Evolutionary conservation across 2,888 invertebrate species (phyloP).

Genomic region (Drosophila infuscata): DNA sequence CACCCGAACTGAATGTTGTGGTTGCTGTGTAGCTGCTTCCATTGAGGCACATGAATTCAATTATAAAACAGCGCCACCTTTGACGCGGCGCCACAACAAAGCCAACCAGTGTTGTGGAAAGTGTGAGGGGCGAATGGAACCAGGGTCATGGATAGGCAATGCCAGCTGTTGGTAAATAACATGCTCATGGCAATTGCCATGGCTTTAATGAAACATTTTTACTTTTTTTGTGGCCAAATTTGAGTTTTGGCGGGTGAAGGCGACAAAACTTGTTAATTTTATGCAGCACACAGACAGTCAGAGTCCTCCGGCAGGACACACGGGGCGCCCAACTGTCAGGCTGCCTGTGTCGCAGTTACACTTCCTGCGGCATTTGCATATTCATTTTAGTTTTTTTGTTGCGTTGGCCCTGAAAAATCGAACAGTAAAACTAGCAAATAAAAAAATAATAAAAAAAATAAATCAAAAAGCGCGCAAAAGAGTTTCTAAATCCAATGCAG

Average conservation of each 20-base stretch:
- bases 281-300: slow-evolving; percentile 63
- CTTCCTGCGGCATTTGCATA: slow-evolving; percentile 83
- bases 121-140: neutral
- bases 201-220: slow-evolving; percentile 76
- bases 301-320: slow-evolving; percentile 38
- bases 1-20: slow-evolving; percentile 28
- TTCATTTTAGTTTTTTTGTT: slow-evolving; percentile 44
- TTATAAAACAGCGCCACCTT: slow-evolving; percentile 82
- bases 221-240: slow-evolving; percentile 7
- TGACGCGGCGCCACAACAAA: slow-evolving; percentile 56
- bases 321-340: slow-evolving; percentile 38
- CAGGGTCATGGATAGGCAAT: slow-evolving; percentile 23
- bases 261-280: slow-evolving; percentile 81
- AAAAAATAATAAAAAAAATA: no score
- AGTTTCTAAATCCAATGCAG: slow-evolving; percentile 8
- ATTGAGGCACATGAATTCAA: slow-evolving; percentile 84
- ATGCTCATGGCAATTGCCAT: slow-evolving; percentile 50
- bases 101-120: slow-evolving; percentile 23
- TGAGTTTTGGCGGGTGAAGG: slow-evolving; percentile 8
- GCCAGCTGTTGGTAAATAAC: slow-evolving; percentile 64
- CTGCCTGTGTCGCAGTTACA: slow-evolving; percentile 73
- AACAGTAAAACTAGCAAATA: slow-evolving; percentile 42
- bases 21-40: slow-evolving; percentile 61
- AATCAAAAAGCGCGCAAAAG: slow-evolving; percentile 58
- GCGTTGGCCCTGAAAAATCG: slow-evolving; percentile 57